Evolutionary conservation across 2,797 vertebrate species (phyloP), one percentile per base, ranked within the genome.

Genomic region (Ambastaia sidthimunki): DNA sequence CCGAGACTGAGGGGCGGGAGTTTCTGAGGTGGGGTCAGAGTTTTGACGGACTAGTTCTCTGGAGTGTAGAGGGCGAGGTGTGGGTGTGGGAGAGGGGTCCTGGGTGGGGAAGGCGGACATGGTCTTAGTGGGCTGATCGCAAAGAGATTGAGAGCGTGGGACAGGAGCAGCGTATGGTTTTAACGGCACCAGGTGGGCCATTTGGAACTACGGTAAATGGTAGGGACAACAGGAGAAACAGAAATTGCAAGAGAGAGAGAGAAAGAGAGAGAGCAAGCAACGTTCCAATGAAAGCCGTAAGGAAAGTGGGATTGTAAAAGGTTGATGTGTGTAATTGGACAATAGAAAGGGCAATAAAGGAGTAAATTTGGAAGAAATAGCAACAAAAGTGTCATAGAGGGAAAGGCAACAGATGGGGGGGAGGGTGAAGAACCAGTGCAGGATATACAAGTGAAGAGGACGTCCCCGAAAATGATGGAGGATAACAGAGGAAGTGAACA

Each of bases 1-100:
- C 82, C 88, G 90, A 57, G 80, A 82, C 88, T 89, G 93, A 5
- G 92, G 95, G 23, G 92, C 94, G 0, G 94, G 95, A 83, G 87
- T 95, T 92, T 98, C 96, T 0, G 96, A 96, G 9, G 96, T 97
- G 82, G 96, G 96, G 91, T 98, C 96, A 1, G 96, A 97, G 88
- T 96, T 98, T 91, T 97, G 96, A 71, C 96, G 95, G 82, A 95
- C 93, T 73, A 97, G 90, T 83, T 96, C 95, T 87, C 94, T 94
- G 82, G 95, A 94, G 85, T 95, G 91, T 77, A 93, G 90, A 52
- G 95, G 93, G 1, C 93, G 94, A 74, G 84, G 94, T 71, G 85
- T 89, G 88, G 93, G 93, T 90, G 81, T 90, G 67, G 95, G 91
- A 80, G 95, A 93, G 77, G 95, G 95, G 79, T 95, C 95, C 93